These are phyloP conservation scores for Trachops cirrhosus DNA, from an alignment of 2,797 vertebrate genomes.

Conservation along the genomic window DNA sequence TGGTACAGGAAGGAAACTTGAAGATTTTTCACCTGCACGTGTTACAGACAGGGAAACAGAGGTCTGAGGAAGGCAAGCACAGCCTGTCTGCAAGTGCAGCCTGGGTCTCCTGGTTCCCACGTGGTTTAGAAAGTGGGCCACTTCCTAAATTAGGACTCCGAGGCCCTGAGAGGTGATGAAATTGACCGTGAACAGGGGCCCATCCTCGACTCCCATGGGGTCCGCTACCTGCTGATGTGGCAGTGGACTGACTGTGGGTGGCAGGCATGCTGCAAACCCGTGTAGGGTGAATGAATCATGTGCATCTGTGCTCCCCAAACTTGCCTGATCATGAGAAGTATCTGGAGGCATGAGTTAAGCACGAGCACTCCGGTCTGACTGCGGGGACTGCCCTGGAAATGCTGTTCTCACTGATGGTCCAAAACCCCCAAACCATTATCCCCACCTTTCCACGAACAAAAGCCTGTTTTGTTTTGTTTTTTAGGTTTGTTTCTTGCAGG, in stretches of 20 bases:
- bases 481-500: background rate
- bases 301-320: background rate
- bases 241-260: background rate
- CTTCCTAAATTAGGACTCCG: background rate
- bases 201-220: background rate
- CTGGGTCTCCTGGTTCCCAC: background rate
- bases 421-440: background rate
- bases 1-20: background rate
- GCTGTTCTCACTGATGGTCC: background rate
- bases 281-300: background rate
- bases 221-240: too few species aligned
- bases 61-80: background rate
- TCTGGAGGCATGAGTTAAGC: background rate
- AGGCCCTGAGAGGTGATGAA: background rate
- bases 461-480: background rate
- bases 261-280: background rate
- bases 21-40: background rate
- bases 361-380: background rate
- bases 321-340: background rate
- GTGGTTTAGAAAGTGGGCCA: background rate
- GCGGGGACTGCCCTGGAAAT: background rate
- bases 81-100: background rate
- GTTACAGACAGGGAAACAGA: background rate
- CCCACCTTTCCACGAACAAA: background rate
- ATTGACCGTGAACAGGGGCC: background rate